Evolutionary conservation across 2,888 invertebrate species (phyloP).

Genomic region (Ypsolopha scabrella): DNA sequence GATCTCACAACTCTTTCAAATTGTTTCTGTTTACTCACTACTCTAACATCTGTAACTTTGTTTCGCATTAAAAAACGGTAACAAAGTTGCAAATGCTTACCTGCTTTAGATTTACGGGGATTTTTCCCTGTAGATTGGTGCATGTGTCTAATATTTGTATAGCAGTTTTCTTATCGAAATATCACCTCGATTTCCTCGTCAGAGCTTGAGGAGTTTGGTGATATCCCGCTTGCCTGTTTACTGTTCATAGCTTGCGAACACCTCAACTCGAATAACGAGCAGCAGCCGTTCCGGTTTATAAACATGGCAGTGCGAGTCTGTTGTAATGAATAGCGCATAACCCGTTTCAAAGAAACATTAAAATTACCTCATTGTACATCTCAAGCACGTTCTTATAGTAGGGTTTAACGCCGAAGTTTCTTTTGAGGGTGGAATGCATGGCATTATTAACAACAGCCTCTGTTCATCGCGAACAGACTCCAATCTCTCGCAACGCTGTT

Average conservation of each 20-base stretch:
- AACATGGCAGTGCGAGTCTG: too few relatives aligned
- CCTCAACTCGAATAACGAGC: conserved; percentile 31
- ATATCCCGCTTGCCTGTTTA: conserved; percentile 7
- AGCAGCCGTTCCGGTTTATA: conserved; percentile 28
- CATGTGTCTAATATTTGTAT: conserved; percentile 53
- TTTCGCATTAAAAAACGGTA: background rate
- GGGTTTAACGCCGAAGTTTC: conserved; percentile 79
- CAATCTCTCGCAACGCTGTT: too few relatives aligned
- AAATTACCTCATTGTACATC: conserved; percentile 82
- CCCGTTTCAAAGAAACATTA: background rate
- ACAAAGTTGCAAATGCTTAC: conserved; percentile 29
- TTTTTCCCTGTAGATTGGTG: conserved; percentile 34
- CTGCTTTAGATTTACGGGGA: conserved; percentile 17
- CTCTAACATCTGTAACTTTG: background rate
- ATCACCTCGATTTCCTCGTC: conserved; percentile 42
- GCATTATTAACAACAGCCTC: conserved; percentile 38
- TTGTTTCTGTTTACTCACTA: background rate
- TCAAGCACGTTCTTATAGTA: conserved; percentile 86
- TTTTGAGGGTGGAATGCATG: conserved; percentile 82
- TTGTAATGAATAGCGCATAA: too few relatives aligned
- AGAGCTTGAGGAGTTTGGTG: conserved; percentile 4
- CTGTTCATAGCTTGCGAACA: background rate
- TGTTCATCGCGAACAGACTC: too few relatives aligned
- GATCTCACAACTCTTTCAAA: conserved; percentile 22
- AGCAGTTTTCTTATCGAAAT: conserved; percentile 45